phyloP scores from a whole-genome alignment of 1,140 invertebrate species.

The Ips typographus region DNA sequence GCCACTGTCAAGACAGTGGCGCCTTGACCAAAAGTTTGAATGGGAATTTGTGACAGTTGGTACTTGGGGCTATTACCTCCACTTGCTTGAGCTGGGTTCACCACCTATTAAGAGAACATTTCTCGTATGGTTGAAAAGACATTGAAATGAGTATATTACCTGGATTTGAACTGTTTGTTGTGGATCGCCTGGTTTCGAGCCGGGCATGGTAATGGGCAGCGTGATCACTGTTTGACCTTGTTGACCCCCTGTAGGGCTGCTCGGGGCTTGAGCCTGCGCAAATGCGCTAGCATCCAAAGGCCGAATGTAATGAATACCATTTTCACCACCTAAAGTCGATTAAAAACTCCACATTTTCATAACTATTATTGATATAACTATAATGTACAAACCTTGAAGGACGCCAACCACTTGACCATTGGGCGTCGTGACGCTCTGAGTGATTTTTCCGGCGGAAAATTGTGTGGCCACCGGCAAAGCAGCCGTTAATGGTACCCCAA shows the following conservation, averaged over 20 bases:
- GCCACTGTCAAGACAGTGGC: constrained; percentile 72
- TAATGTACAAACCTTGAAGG: constrained; percentile 39
- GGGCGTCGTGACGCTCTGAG: constrained; percentile 62
- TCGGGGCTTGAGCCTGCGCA: constrained; percentile 47
- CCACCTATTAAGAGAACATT: constrained; percentile 16
- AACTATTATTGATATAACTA: background rate
- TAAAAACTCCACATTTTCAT: constrained; percentile 2
- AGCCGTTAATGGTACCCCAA: constrained; percentile 62
- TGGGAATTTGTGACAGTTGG: constrained; percentile 67
- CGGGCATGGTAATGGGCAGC: constrained; percentile 72
- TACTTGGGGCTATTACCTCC: constrained; percentile 66
- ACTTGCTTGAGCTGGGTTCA: constrained; percentile 42
- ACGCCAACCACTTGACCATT: constrained; percentile 54
- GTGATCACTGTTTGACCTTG: constrained; percentile 67
- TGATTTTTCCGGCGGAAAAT: constrained; percentile 64
- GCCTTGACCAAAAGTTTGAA: constrained; percentile 62
- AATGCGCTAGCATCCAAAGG: constrained; percentile 66
- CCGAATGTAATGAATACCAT: constrained; percentile 73
- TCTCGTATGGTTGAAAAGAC: no score
- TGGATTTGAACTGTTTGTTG: constrained; percentile 78
- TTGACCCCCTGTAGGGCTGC: constrained; percentile 45
- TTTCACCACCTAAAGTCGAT: constrained; percentile 56
- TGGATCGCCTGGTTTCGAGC: constrained; percentile 70
- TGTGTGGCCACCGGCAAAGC: constrained; percentile 66
- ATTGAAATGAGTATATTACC: constrained; percentile 51